Evolutionary conservation across 2,797 vertebrate species (phyloP).

Genomic region (Pangasius sanitwongsei): DNA sequence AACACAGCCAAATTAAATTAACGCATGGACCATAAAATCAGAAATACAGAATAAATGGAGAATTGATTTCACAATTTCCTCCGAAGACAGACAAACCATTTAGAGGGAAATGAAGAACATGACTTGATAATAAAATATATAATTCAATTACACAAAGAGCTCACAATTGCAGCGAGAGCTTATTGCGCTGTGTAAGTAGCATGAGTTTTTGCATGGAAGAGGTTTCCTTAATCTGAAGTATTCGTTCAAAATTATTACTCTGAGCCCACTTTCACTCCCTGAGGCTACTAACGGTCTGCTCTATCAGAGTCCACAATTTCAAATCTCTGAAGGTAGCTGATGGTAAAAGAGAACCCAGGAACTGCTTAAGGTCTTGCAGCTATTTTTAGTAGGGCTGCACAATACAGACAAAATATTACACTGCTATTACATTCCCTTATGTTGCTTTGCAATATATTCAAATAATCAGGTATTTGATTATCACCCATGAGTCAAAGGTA

Average conservation of each 20-base stretch:
- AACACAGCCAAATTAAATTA: slow-evolving; percentile 8
- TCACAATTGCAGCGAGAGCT: slow-evolving; percentile 1
- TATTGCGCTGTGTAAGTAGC: slow-evolving; percentile 7
- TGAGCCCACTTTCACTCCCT: slow-evolving; percentile 1
- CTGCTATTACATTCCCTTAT: not conserved
- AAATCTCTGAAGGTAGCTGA: slow-evolving; percentile 30
- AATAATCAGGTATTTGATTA: not conserved
- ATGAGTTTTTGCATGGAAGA: slow-evolving; percentile 6
- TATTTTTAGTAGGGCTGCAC: slow-evolving; percentile 17
- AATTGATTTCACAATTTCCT: slow-evolving; percentile 48
- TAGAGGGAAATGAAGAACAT: not conserved
- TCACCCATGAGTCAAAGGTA: not conserved
- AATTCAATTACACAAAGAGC: slow-evolving; percentile 17
- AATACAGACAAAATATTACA: not conserved
- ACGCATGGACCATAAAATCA: slow-evolving; percentile 8
- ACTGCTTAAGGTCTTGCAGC: slow-evolving; percentile 13
- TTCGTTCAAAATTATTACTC: slow-evolving; percentile 35
- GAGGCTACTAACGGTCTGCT: slow-evolving; percentile 34
- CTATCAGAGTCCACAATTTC: slow-evolving; percentile 18
- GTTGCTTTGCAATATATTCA: not conserved
- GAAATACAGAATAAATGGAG: slow-evolving; percentile 29
- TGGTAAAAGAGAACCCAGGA: slow-evolving; percentile 23
- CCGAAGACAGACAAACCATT: slow-evolving; percentile 21
- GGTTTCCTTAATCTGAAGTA: slow-evolving; percentile 7
- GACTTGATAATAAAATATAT: slow-evolving; percentile 19